Percentiles rank a stretch among this genome's conserved stretches.
phyloP scores from a whole-genome alignment of 2,888 invertebrate species.

The Pristionchus japonicus region DNA sequence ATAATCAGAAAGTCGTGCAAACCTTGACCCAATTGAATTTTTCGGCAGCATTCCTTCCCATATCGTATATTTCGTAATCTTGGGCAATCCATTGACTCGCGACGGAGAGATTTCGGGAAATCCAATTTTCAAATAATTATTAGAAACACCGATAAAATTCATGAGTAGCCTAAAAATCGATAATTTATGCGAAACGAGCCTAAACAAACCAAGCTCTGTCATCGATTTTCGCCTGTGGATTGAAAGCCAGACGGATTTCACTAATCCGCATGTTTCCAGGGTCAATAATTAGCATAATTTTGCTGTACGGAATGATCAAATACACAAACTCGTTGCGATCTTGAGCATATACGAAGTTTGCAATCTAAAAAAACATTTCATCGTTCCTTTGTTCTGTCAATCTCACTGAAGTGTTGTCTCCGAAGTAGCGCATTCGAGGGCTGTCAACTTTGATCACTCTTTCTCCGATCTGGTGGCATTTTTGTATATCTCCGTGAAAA shows the following conservation, averaged over 20 bases:
- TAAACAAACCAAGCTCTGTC: neutral
- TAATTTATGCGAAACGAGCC: neutral
- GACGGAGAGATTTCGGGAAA: neutral
- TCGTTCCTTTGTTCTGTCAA: neutral
- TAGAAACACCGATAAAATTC: neutral
- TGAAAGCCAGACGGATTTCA: neutral
- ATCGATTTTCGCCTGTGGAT: neutral
- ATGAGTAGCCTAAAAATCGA: neutral
- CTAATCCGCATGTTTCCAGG: neutral
- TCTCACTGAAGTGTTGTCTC: neutral
- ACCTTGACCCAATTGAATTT: neutral
- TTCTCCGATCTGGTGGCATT: neutral
- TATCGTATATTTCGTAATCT: neutral
- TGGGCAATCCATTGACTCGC: neutral
- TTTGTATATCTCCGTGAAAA: neutral
- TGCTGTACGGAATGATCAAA: neutral
- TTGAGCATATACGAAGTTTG: neutral
- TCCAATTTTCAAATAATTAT: neutral
- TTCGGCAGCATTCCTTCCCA: neutral
- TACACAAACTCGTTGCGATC: neutral
- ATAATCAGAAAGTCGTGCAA: no score
- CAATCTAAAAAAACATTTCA: neutral
- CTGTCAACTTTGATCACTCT: neutral
- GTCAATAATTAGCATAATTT: neutral
- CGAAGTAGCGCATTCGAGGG: neutral